phyloP scores from a whole-genome alignment of 2,797 vertebrate genomes.

The Sebastes trivittatus region DNA sequence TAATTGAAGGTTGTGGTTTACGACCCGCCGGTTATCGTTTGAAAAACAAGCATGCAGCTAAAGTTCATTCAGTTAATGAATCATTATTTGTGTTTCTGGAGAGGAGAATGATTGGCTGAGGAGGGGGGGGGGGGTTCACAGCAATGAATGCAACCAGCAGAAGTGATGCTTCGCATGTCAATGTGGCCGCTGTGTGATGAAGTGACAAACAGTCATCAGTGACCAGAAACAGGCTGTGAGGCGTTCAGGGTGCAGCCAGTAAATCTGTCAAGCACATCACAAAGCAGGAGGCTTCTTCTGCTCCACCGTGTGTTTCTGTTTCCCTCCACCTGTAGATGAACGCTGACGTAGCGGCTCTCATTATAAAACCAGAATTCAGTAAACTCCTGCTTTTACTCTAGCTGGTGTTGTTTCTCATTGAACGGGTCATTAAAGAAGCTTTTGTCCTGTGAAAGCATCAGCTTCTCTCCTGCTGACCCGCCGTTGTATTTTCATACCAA shows the following conservation, averaged over 20 bases:
- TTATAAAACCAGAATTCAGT: not conserved
- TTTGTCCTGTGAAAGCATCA: too few relatives aligned
- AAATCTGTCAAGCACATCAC: not conserved
- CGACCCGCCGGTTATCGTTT: conserved; percentile 40
- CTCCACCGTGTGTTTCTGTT: not conserved
- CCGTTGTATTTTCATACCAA: too few relatives aligned
- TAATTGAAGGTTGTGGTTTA: conserved; percentile 58
- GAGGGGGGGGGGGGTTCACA: not conserved
- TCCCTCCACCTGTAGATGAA: not conserved
- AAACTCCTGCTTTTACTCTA: not conserved
- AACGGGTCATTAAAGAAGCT: not conserved
- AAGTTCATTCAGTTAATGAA: conserved; percentile 60
- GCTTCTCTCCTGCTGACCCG: not conserved
- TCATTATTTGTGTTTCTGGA: conserved; percentile 44
- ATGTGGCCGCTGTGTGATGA: not conserved
- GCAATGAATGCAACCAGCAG: not conserved
- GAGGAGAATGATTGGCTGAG: not conserved
- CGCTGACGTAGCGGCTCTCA: too few relatives aligned
- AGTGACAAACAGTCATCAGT: not conserved
- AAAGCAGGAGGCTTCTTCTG: not conserved
- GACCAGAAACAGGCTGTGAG: not conserved
- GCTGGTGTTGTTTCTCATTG: not conserved
- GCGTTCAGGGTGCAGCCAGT: not conserved
- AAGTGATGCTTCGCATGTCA: not conserved
- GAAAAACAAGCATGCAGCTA: conserved; percentile 28